Evolutionary conservation across 2,113 vertebrate species (phyloP).

Genomic region (Rhinogobius similis): DNA sequence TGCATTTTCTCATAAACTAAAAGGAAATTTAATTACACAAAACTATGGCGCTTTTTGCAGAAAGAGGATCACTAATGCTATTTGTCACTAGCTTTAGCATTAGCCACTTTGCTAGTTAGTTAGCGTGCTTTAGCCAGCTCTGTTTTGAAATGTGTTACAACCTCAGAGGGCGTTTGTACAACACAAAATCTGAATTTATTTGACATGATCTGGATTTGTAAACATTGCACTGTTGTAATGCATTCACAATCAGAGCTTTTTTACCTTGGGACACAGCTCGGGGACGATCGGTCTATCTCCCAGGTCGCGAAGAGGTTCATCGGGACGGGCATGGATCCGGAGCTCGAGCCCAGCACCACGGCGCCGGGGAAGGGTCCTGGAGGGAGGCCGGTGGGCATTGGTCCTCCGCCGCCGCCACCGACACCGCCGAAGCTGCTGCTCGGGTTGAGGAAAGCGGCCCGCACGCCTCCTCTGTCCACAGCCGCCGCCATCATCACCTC

Average conservation of each 20-base stretch:
- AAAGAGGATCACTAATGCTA: conserved; percentile 23
- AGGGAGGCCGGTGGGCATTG: conserved; percentile 60
- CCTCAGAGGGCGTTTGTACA: conserved; percentile 46
- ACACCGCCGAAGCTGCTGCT: conserved; percentile 66
- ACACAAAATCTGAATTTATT: conserved; percentile 4
- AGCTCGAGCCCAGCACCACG: conserved; percentile 59
- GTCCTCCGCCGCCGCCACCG: conserved; percentile 67
- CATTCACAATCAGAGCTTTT: conserved; percentile 5
- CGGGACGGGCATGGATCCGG: conserved; percentile 73
- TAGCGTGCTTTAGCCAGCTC: conserved; percentile 35
- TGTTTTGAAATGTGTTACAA: conserved; percentile 47
- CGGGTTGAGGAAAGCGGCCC: conserved; percentile 80
- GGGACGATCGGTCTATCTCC: conserved; percentile 83
- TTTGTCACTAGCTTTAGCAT: conserved; percentile 58
- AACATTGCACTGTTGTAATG: not conserved
- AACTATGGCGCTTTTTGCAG: not conserved
- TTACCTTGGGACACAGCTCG: conserved; percentile 83
- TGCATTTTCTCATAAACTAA: not conserved
- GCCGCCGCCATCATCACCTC: conserved; percentile 82
- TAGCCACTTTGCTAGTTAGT: conserved; percentile 65
- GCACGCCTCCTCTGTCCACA: conserved; percentile 79
- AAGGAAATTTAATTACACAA: not conserved
- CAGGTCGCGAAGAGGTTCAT: conserved; percentile 85
- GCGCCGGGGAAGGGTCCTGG: conserved; percentile 62
- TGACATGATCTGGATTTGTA: conserved; percentile 3